Base-by-base conservation (phyloP, 2,113 vertebrate genomes). In the Ahaetulla prasina region DNA sequence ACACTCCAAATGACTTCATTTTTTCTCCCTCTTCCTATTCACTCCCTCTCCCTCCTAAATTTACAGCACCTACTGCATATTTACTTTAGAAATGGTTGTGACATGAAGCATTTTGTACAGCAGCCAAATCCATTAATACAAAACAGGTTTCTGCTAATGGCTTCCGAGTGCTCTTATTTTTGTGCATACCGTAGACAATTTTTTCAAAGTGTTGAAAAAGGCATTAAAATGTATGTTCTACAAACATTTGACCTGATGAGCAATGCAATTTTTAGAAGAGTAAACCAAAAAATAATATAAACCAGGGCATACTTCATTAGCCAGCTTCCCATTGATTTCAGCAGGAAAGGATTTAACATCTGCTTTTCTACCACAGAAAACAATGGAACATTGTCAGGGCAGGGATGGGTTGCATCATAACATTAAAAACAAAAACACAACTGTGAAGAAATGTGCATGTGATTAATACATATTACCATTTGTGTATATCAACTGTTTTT, bases 41-140 rank as follows among this genome's bases (percentile, higher is more conserved):
- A 91, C 92, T 94, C 95, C 93, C 91, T 94, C 95, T 91, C 39
- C 8, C 93, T 54, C 9, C 89, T 95, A 93, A 94, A 90, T 94
- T 39, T 90, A 93, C 96, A 96, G 85, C 12, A 84, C 89, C 88
- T 90, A 50, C 23, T 54, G 93, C 92, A 89, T 89, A 39, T 91
- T 95, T 96, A 91, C 92, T 94, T 92, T 94, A 90, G 89, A 92
- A 92, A 89, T 39, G 45, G 5, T 54, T 94, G 91, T 91, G 91
- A 89, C 88, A 39, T 92, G 91, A 94, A 93, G 86, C 45, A 39
- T 94, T 93, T 88, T 43, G 94, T 95, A 90, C 91, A 90, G 88
- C 94, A 87, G 39, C 39, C 30, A 89, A 50, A 49, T 47, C 94
- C 94, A 94, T 88, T 94, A 90, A 89, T 92, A 91, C 94, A 92